A percentile compares a stretch with the other conserved stretches of the same genome.
Conservation (phyloP, 2,113 vertebrate genomes). For the Lophura nycthemera region DNA sequence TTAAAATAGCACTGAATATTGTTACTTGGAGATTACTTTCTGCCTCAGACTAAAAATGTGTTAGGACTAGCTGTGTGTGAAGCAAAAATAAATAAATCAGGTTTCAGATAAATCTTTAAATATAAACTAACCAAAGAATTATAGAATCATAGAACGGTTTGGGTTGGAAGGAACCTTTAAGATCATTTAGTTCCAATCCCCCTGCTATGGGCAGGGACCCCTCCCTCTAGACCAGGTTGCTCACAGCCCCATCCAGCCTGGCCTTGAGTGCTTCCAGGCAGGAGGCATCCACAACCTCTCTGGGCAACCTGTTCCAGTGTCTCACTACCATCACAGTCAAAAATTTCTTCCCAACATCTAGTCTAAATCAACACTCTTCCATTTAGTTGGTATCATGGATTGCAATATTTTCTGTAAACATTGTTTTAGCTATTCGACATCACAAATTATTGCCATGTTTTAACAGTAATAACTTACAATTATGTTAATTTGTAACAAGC, state of each 20-base stretch:
- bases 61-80: conserved; percentile 1
- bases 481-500: not conserved
- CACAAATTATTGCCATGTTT: not conserved
- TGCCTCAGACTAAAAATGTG: conserved; percentile 20
- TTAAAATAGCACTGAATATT: conserved; percentile 56
- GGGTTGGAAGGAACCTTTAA: no score
- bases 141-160: no score
- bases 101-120: not conserved
- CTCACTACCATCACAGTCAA: no score
- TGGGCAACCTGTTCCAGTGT: no score
- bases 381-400: not conserved
- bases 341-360: no score
- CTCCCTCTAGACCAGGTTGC: no score
- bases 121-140: not conserved
- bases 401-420: not conserved
- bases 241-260: no score
- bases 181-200: no score
- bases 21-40: conserved; percentile 53
- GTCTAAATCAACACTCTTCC: no score
- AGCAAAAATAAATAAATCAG: not conserved
- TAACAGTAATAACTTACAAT: not conserved
- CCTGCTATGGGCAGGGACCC: no score
- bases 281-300: no score
- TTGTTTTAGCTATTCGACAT: not conserved
- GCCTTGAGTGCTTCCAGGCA: no score